Evolutionary conservation across 2,113 vertebrate species (phyloP).

Genomic region (Varanus salvator): DNA sequence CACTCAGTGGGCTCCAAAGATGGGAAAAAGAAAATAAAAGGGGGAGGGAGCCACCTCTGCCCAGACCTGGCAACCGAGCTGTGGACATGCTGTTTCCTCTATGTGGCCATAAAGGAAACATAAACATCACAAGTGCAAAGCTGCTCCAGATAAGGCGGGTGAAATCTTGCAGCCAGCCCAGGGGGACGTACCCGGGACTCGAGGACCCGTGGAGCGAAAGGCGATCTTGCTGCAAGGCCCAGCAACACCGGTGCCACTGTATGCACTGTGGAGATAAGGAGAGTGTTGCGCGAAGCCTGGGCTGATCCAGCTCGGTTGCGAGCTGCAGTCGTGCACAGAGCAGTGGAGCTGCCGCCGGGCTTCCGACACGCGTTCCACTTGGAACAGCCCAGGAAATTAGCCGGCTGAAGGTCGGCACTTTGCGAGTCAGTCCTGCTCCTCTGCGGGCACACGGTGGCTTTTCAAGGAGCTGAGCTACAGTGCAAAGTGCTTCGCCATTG

Average conservation of each 20-base stretch:
- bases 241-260: no score
- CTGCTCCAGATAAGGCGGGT: neutral
- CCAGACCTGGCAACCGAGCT: neutral
- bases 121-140: neutral
- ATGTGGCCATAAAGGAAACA: neutral
- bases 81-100: neutral
- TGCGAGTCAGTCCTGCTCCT: neutral
- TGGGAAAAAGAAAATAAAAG: neutral
- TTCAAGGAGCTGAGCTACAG: neutral
- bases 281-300: neutral
- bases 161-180: neutral
- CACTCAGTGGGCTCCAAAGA: neutral
- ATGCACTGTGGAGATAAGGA: neutral
- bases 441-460: neutral
- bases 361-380: neutral
- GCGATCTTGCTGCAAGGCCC: no score
- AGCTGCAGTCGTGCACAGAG: neutral
- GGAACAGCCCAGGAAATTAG: neutral
- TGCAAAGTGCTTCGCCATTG: neutral
- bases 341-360: neutral
- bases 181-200: neutral
- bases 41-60: neutral
- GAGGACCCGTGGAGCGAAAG: no score
- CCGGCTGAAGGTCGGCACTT: neutral
- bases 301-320: neutral